These are phyloP conservation scores for Paraescarpia echinospica DNA, from an alignment of 1,140 invertebrate species.

Conservation along the genomic window DNA sequence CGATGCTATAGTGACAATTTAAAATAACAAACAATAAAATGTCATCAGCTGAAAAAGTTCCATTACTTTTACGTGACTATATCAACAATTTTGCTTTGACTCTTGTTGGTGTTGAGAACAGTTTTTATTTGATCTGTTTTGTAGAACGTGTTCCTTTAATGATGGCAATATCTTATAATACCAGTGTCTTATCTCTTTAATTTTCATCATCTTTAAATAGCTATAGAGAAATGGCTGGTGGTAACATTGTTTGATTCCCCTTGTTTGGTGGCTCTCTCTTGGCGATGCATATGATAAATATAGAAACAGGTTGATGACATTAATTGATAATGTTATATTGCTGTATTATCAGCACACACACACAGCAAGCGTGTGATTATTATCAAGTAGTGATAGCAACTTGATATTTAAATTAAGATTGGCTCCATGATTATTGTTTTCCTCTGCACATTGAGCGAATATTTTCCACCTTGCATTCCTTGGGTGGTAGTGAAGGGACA, in stretches of 20 bases:
- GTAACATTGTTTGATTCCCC: neutral
- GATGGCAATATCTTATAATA: neutral
- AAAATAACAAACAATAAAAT: neutral
- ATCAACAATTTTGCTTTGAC: neutral
- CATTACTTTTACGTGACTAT: neutral
- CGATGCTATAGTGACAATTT: neutral
- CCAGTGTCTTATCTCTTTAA: neutral
- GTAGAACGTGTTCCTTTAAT: neutral
- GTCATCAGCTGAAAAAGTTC: neutral
- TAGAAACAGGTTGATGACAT: neutral
- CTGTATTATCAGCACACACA: neutral
- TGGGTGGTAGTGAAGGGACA: neutral
- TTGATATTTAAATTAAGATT: slow-evolving; percentile 2
- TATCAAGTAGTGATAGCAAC: neutral
- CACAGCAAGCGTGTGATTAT: neutral
- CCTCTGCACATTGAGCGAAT: neutral
- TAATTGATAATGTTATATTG: neutral
- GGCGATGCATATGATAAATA: too few species aligned
- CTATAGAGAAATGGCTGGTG: neutral
- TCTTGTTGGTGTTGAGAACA: neutral
- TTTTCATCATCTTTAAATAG: neutral
- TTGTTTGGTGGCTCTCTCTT: neutral
- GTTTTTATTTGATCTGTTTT: neutral
- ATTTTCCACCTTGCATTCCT: neutral
- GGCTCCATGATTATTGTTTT: neutral